Evolutionary conservation across 2,888 invertebrate species (phyloP), one percentile per base, ranked within the genome.

Genomic region (Plemyria rubiginata): DNA sequence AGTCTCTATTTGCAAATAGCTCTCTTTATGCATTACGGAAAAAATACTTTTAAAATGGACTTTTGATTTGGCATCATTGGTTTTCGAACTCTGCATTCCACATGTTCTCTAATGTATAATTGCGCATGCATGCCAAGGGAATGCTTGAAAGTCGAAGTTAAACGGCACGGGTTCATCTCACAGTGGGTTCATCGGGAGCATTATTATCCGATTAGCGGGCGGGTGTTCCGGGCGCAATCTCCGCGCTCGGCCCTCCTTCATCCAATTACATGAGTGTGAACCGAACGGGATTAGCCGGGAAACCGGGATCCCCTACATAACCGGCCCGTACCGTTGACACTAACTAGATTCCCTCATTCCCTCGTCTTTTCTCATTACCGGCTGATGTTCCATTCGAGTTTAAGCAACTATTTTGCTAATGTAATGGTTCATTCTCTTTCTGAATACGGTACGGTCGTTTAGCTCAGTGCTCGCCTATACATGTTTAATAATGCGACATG

Each of bases 231-330:
- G 80, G 82, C 81, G 81, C 84, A 87, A 89, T 89, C 88, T 87
- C 87, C 78, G 78, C 75, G 72, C 78, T 75, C 80, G 78, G 80
- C 80, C 83, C 84, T 84, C 86, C 86, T 88, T 89, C 86, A 90
- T 91, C 89, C 90, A 89, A 91, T 90, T 90, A 91, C 84, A 82
- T 70, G 84, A 88, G 89, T 88, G 90, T 89, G 89, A 89, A 87
- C 87, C 83, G 84, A 80, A 80, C 82, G 81, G 85, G 86, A 87
- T 88, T 88, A 88, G 77, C 79, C 78, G 77, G 80, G 84, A 75
- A 79, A 77, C 77, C 74, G 72, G 71, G 76, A 71, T 68, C 75
- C 75, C 75, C 75, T 66, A 73, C 74, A 72, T 75, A 73, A 72
- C 77, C 75, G 73, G 71, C 71, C 71, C 66, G 72, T 72, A 75